These are phyloP conservation scores for Stenchaetothrips biformis DNA, from an alignment of 2,888 invertebrate genomes.

Conservation along the genomic window DNA sequence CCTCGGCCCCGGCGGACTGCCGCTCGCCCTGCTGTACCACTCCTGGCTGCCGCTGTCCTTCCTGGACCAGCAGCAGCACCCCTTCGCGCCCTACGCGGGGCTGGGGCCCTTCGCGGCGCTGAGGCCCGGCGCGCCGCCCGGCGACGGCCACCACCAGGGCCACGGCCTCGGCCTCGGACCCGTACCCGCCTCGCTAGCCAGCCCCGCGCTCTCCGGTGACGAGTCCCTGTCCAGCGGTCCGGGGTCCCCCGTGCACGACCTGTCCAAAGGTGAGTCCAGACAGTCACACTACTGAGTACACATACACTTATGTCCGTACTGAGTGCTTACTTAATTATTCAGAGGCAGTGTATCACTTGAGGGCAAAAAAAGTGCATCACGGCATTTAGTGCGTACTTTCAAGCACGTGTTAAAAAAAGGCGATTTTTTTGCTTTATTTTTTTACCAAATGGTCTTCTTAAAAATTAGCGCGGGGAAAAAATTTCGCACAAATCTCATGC, in stretches of 20 bases:
- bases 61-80: constrained; percentile 1
- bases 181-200: background rate
- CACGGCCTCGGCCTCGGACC: background rate
- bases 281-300: background rate
- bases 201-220: constrained; percentile 11
- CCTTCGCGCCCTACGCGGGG: background rate
- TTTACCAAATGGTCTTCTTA: too few relatives aligned
- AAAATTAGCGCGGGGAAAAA: too few relatives aligned
- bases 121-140: background rate
- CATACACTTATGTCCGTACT: background rate
- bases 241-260: background rate
- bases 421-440: too few relatives aligned
- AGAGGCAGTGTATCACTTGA: background rate
- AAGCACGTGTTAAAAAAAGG: too few relatives aligned
- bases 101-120: background rate
- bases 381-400: too few relatives aligned
- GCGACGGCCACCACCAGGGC: background rate
- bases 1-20: background rate
- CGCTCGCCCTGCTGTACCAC: constrained; percentile 9
- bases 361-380: too few relatives aligned
- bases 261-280: constrained; percentile 1
- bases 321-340: background rate
- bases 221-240: constrained; percentile 1
- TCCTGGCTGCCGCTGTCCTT: constrained; percentile 13
- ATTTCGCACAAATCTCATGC: too few relatives aligned